Evolutionary conservation across 2,888 invertebrate species (phyloP).

Genomic region (Pardosa pseudoannulata): DNA sequence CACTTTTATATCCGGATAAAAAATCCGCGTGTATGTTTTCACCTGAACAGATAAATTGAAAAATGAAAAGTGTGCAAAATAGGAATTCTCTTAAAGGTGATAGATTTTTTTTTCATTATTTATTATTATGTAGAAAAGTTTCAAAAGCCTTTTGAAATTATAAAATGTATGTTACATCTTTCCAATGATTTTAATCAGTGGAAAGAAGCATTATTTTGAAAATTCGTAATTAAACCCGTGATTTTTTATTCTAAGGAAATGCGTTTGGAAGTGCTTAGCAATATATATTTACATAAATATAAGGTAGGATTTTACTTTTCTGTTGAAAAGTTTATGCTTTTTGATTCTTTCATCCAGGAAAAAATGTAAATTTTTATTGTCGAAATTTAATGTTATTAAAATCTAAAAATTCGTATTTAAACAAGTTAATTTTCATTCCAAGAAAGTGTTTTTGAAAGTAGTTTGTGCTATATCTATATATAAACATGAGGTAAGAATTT

Average conservation of each 20-base stretch:
- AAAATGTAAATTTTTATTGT: no score
- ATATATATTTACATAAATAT: no score
- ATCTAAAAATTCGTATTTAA: not conserved
- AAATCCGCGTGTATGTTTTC: constrained; percentile 3
- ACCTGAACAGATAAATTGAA: constrained; percentile 12
- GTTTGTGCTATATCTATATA: no score
- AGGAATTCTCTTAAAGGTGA: not conserved
- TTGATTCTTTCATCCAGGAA: no score
- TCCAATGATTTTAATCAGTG: not conserved
- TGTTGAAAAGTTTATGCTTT: no score
- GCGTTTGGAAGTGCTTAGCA: no score
- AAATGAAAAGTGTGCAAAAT: not conserved
- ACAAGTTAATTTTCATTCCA: not conserved
- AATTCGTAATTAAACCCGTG: not conserved
- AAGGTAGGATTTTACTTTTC: no score
- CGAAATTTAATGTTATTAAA: no score
- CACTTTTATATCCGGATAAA: constrained; percentile 13
- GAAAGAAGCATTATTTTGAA: not conserved
- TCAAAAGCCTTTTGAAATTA: not conserved
- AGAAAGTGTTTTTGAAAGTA: no score
- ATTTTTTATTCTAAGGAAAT: not conserved
- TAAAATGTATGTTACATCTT: not conserved
- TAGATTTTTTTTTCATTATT: not conserved
- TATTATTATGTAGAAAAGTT: not conserved
- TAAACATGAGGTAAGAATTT: no score